Percentiles rank a stretch among this genome's conserved stretches.
Evolutionary conservation across 2,797 vertebrate genomes (phyloP).

Genomic region (Sebastes reedi): DNA sequence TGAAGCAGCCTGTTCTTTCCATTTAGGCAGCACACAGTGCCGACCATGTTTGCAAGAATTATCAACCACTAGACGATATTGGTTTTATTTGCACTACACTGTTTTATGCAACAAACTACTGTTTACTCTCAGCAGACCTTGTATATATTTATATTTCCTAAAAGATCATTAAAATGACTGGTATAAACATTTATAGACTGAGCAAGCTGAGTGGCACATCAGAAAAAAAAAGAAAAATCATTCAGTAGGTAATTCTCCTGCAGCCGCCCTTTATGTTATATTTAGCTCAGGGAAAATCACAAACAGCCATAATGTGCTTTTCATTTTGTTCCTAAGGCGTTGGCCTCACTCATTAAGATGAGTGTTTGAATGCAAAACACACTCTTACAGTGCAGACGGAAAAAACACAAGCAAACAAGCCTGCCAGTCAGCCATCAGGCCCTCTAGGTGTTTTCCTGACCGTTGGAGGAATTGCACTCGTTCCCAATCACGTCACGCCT

Average conservation of each 20-base stretch:
- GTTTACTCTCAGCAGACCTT: conserved; percentile 4
- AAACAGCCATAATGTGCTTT: conserved; percentile 74
- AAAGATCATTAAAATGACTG: conserved; percentile 19
- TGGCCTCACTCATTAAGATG: conserved; percentile 70
- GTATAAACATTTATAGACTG: conserved; percentile 32
- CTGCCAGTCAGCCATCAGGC: conserved; percentile 24
- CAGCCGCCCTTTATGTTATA: conserved; percentile 62
- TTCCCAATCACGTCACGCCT: conserved; percentile 56
- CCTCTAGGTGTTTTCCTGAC: conserved; percentile 61
- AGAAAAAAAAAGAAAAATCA: neutral
- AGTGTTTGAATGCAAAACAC: conserved; percentile 73
- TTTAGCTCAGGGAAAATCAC: conserved; percentile 69
- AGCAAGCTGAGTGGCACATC: conserved; percentile 30
- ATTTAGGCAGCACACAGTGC: neutral
- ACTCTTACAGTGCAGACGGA: conserved; percentile 23
- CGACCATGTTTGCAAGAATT: neutral
- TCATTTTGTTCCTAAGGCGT: conserved; percentile 70
- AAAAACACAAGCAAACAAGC: conserved; percentile 29
- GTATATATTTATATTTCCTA: neutral
- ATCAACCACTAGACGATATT: neutral
- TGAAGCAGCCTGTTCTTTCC: neutral
- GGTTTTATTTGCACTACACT: neutral
- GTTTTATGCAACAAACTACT: neutral
- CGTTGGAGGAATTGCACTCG: conserved; percentile 46
- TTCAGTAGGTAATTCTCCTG: conserved; percentile 46